These are phyloP conservation scores for Clarias fuscus DNA, from an alignment of 2,797 vertebrate species.

Conservation along the genomic window DNA sequence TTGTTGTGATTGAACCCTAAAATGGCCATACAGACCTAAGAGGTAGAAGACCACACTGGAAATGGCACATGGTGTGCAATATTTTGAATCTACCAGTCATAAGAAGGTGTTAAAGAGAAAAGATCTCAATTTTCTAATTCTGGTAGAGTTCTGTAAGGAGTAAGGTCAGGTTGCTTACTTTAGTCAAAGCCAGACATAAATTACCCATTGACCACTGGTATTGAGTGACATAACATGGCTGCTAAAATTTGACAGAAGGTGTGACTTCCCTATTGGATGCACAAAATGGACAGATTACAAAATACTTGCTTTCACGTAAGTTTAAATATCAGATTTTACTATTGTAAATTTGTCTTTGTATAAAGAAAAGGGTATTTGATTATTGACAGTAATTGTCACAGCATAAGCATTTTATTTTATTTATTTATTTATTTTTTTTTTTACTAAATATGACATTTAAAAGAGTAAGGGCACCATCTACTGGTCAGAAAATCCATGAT, in stretches of 20 bases:
- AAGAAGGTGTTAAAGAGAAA: background rate
- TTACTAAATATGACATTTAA: background rate
- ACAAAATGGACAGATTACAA: background rate
- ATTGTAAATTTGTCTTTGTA: background rate
- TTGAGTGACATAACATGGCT: background rate
- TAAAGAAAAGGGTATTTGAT: background rate
- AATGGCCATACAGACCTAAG: background rate
- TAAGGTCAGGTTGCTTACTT: background rate
- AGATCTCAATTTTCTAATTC: background rate
- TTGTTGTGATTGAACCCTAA: background rate
- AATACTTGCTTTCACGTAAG: background rate
- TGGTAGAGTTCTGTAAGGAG: background rate
- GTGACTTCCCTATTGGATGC: background rate
- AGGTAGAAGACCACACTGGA: background rate
- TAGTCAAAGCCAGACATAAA: background rate
- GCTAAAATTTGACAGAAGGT: background rate
- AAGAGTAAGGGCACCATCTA: conserved; percentile 27
- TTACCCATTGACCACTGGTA: background rate
- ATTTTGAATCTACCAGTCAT: background rate
- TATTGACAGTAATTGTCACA: background rate
- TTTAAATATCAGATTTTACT: background rate
- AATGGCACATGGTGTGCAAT: background rate
- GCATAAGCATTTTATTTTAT: background rate
- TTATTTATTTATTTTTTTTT: too few species aligned
- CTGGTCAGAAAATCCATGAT: background rate